Evolutionary conservation across 2,113 vertebrate species (phyloP), one percentile per base, ranked within the genome.

Genomic region (Thunnus maccoyii): DNA sequence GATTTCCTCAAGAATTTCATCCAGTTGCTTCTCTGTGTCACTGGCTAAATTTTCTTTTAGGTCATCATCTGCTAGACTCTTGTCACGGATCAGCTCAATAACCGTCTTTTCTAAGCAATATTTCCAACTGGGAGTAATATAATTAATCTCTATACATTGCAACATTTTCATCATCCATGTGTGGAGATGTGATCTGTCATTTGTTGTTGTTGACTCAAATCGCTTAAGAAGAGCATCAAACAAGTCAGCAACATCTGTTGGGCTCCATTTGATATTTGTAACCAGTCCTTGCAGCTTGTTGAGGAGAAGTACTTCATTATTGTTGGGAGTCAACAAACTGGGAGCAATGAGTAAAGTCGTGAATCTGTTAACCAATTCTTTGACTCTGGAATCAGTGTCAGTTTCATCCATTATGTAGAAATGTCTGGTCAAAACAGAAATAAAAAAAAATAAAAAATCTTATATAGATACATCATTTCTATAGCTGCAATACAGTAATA

Each of bases 1-100:
- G 9, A 93, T 92, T 84, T 93, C 93, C 0, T 82, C 1, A 50
- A 93, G 10, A 50, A 93, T 93, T 67, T 86, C 68, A 1, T 87
- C 68, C 72, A 93, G 50, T 15, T 6, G 4, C 58, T 92, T 93
- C 3, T 88, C 81, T 66, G 0, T 13, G 7, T 87, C 69, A 2
- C 20, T 0, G 3, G 41, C 18, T 41, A 88, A 55, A 3, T 2
- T 0, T 3, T 12, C 0, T 5, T 78, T 12, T 0, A 93, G 56
- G 0, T 13, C 1, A 47, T 71, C 56, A 32, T 92, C 66, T 32
- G 73, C 70, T 47, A 80, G 0, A 5, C 0, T 51, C 2, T 41
- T 0, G 9, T 86, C 55, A 68, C 1, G 9, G 0, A 89, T 20
- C 70, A 86, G 22, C 0, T 20, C 18, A 0, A 70, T 17, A 0